Percentiles rank a stretch among this genome's conserved stretches.
phyloP scores from a whole-genome alignment of 2,888 invertebrate species.

The Dendrolimus houi region DNA sequence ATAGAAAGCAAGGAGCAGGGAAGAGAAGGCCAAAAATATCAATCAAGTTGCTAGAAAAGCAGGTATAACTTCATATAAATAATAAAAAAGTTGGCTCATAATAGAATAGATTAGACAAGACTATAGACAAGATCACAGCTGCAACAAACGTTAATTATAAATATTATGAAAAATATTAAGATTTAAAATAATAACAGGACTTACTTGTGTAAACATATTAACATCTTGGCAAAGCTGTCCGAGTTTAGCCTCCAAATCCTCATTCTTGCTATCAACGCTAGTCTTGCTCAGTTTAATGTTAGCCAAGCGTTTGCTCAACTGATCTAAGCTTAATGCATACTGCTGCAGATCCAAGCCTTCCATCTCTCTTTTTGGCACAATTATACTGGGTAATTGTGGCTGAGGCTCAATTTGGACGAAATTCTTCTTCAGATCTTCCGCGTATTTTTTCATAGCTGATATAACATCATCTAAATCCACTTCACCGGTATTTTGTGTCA shows the following conservation, averaged over 20 bases:
- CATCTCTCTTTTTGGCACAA: slow-evolving; percentile 15
- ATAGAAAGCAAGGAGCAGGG: too few species aligned
- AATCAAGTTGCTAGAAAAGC: too few species aligned
- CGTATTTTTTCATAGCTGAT: slow-evolving; percentile 43
- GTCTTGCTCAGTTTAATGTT: slow-evolving; percentile 40
- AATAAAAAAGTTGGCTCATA: too few species aligned
- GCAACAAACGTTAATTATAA: too few species aligned
- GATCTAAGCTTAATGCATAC: slow-evolving; percentile 47
- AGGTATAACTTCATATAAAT: too few species aligned
- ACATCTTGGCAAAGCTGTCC: slow-evolving; percentile 48
- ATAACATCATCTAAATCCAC: slow-evolving; percentile 47
- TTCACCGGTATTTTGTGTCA: slow-evolving; percentile 34
- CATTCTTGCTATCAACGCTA: slow-evolving; percentile 29
- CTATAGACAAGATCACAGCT: too few species aligned
- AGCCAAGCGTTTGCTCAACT: slow-evolving; percentile 46
- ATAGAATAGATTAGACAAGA: too few species aligned
- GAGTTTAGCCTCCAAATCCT: slow-evolving; percentile 47
- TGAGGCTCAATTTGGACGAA: slow-evolving; percentile 18
- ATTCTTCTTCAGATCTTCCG: slow-evolving; percentile 48
- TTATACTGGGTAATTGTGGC: slow-evolving; percentile 7
- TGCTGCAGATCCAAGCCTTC: slow-evolving; percentile 39
- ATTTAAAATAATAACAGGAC: too few species aligned
- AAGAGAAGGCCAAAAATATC: too few species aligned
- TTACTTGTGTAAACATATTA: slow-evolving; percentile 53
- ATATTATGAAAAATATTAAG: too few species aligned